These are phyloP conservation scores for Ellobium chinense DNA, from an alignment of 2,888 invertebrate genomes.

Conservation along the genomic window DNA sequence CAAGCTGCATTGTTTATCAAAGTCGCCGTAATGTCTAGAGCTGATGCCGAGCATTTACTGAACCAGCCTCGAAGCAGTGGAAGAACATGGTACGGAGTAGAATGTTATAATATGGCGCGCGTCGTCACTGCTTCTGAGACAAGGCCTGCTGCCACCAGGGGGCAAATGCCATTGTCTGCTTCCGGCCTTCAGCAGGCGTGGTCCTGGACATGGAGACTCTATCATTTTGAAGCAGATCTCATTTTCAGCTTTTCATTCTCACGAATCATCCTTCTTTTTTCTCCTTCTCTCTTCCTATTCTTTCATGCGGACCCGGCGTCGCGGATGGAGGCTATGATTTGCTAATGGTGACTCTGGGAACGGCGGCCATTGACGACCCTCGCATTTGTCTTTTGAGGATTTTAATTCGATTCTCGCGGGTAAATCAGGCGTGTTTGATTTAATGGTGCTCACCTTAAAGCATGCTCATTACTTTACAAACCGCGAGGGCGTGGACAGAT, in stretches of 20 bases:
- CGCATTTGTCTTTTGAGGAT: conserved; percentile 24
- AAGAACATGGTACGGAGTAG: too few relatives aligned
- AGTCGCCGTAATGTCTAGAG: too few relatives aligned
- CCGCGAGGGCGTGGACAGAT: neutral
- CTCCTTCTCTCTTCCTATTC: neutral
- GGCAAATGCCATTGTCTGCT: conserved; percentile 12
- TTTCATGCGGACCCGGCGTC: conserved; percentile 7
- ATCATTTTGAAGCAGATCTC: conserved; percentile 10
- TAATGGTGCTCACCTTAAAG: conserved; percentile 7
- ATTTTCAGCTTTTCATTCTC: neutral
- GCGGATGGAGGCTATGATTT: neutral
- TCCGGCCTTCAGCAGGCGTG: conserved; percentile 23
- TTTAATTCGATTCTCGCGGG: conserved; percentile 18
- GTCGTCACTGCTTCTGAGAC: too few relatives aligned
- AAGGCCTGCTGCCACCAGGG: neutral
- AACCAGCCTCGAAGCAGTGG: too few relatives aligned
- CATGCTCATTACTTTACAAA: conserved; percentile 36
- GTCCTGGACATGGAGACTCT: conserved; percentile 35
- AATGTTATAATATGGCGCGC: conserved; percentile 8
- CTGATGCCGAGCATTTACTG: too few relatives aligned
- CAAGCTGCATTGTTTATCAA: too few relatives aligned
- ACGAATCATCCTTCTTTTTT: neutral
- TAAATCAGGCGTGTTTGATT: conserved; percentile 35
- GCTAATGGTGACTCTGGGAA: conserved; percentile 3
- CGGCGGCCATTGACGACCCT: conserved; percentile 12